phyloP scores from a whole-genome alignment of 2,797 vertebrate genomes.

The Cercopithecus petaurista region DNA sequence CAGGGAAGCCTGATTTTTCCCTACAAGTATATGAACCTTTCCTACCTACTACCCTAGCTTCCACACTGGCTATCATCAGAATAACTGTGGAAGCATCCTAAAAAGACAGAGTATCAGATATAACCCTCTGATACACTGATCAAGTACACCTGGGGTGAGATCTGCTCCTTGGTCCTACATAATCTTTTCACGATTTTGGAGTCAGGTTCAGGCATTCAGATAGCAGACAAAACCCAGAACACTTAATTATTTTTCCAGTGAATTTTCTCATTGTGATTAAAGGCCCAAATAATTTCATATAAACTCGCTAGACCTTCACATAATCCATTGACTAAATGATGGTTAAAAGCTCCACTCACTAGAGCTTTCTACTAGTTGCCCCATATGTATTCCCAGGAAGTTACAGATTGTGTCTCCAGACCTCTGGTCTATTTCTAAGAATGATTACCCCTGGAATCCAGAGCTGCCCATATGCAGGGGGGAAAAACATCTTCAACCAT shows the following conservation, averaged over 20 bases:
- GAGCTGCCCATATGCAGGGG: neutral
- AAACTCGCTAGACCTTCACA: neutral
- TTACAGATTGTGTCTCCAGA: slow-evolving; percentile 11
- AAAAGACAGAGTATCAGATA: neutral
- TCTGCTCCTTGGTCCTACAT: neutral
- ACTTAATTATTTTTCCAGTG: slow-evolving; percentile 2
- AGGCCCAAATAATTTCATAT: slow-evolving; percentile 31
- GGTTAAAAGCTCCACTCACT: neutral
- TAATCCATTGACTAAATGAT: neutral
- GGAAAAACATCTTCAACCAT: neutral
- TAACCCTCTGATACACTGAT: neutral
- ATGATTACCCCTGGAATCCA: slow-evolving; percentile 23
- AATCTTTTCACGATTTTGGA: neutral
- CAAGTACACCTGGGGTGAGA: neutral
- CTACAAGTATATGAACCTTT: neutral
- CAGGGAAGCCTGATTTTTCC: neutral
- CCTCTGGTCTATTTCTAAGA: neutral
- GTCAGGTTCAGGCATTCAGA: neutral
- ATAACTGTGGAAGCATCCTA: neutral
- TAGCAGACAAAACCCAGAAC: neutral
- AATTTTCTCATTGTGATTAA: neutral
- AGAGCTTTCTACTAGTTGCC: neutral
- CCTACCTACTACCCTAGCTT: neutral
- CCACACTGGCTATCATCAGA: neutral
- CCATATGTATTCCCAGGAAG: slow-evolving; percentile 2